These are phyloP conservation scores for Charanyca ferruginea DNA, from an alignment of 2,888 invertebrate genomes.

Conservation along the genomic window DNA sequence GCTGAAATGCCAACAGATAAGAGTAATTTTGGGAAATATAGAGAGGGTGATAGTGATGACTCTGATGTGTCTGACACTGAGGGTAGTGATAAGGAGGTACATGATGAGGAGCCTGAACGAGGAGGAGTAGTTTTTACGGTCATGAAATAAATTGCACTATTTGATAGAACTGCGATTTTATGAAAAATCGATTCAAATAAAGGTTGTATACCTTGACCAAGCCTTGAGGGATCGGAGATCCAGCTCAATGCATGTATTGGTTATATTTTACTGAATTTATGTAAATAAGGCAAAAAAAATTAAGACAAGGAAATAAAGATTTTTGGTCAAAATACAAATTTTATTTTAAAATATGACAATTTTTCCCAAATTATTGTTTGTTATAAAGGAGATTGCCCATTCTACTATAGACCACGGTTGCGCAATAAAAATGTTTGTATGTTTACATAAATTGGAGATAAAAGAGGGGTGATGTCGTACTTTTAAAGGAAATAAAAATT, in stretches of 20 bases:
- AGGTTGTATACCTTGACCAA: not conserved
- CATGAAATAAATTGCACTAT: conserved; percentile 75
- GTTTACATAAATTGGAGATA: too few relatives aligned
- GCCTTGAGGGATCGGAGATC: not conserved
- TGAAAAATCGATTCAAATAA: not conserved
- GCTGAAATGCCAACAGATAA: conserved; percentile 78
- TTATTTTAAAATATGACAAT: too few relatives aligned
- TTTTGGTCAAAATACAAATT: conserved; percentile 19
- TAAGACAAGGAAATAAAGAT: conserved; percentile 24
- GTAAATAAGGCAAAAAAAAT: conserved; percentile 14
- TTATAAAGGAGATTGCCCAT: too few relatives aligned
- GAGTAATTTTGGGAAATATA: conserved; percentile 81
- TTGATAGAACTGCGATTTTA: not conserved
- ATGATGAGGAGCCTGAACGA: conserved; percentile 91
- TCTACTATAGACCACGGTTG: too few relatives aligned
- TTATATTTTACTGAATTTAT: conserved; percentile 5
- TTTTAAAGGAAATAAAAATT: too few relatives aligned
- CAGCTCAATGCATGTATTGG: conserved; percentile 1
- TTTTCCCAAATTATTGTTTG: too few relatives aligned
- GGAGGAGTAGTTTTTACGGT: conserved; percentile 90
- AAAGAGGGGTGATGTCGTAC: too few relatives aligned
- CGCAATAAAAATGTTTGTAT: too few relatives aligned
- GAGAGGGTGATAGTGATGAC: conserved; percentile 80
- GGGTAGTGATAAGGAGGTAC: conserved; percentile 89
- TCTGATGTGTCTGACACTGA: conserved; percentile 81